Percentiles rank a stretch among this genome's conserved stretches.
phyloP scores from a whole-genome alignment of 30 jellyfish, hydroid and myxozoan genomes.

The Clytia hemisphaerica region DNA sequence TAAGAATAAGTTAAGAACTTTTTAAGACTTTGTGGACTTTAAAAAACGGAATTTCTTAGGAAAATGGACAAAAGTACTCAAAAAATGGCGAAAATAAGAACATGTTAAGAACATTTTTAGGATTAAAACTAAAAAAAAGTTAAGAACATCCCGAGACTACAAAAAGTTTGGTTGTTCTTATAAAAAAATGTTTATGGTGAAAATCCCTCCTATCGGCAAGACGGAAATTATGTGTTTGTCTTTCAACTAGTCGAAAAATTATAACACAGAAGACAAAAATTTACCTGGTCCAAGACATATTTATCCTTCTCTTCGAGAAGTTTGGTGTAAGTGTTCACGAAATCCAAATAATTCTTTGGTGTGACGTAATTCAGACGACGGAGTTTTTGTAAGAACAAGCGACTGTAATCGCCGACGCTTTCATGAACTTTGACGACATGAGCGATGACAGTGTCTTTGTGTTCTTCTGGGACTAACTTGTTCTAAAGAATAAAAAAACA shows the following conservation, averaged over 20 bases:
- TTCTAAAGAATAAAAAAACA: slow-evolving; percentile 35
- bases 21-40: no score
- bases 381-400: slow-evolving; percentile 62
- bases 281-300: slow-evolving; percentile 88
- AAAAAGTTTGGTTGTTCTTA: no score
- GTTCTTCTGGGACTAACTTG: slow-evolving; percentile 66
- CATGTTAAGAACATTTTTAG: no score
- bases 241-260: no score
- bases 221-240: neutral
- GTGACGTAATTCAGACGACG: slow-evolving; percentile 90
- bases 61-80: no score
- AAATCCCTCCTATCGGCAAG: no score
- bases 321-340: slow-evolving; percentile 71
- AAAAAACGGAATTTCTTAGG: no score
- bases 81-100: no score
- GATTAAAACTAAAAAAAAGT: no score
- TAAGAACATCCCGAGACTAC: no score
- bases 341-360: slow-evolving; percentile 90
- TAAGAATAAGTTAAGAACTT: no score
- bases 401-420: slow-evolving; percentile 87
- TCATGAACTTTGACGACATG: slow-evolving; percentile 90
- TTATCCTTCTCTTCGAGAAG: slow-evolving; percentile 84
- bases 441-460: slow-evolving; percentile 60
- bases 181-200: no score
- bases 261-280: neutral